phyloP scores from a whole-genome alignment of 2,888 invertebrate species.

The Dryocosmus kuriphilus region DNA sequence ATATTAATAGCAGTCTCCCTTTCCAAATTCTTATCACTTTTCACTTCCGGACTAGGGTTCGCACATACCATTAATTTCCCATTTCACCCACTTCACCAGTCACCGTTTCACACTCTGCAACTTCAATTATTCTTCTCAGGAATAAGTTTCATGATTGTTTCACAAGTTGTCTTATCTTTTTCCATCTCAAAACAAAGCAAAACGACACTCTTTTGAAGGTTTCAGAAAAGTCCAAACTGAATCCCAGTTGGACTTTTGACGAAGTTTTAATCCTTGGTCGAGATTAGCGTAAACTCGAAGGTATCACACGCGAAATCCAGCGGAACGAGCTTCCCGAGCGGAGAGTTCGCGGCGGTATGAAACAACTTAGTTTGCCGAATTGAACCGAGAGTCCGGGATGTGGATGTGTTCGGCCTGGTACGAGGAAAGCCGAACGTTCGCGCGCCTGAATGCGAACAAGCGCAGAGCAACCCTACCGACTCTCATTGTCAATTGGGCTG shows the following conservation, averaged over 20 bases:
- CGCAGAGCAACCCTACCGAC: constrained; percentile 2
- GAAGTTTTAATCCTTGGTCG: not conserved
- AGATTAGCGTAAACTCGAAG: not conserved
- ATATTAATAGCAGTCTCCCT: constrained; percentile 15
- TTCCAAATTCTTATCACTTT: constrained; percentile 22
- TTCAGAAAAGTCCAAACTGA: not conserved
- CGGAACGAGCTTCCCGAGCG: constrained; percentile 17
- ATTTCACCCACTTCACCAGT: too few relatives aligned
- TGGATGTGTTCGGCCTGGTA: constrained; percentile 35
- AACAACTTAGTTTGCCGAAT: constrained; percentile 35
- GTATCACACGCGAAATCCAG: not conserved
- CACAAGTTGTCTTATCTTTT: too few relatives aligned
- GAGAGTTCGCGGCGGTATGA: constrained; percentile 40
- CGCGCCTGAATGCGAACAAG: constrained; percentile 20
- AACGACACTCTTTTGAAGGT: too few relatives aligned
- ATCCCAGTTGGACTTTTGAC: not conserved
- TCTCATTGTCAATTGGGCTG: not conserved
- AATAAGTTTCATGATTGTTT: too few relatives aligned
- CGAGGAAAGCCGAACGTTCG: constrained; percentile 33
- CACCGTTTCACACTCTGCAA: not conserved
- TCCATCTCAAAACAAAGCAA: too few relatives aligned
- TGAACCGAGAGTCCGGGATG: constrained; percentile 30
- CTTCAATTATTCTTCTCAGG: not conserved
- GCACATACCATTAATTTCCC: not conserved
- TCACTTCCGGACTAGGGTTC: not conserved